Evolutionary conservation across 2,888 invertebrate species (phyloP).

Genomic region (Melinaea menophilus): DNA sequence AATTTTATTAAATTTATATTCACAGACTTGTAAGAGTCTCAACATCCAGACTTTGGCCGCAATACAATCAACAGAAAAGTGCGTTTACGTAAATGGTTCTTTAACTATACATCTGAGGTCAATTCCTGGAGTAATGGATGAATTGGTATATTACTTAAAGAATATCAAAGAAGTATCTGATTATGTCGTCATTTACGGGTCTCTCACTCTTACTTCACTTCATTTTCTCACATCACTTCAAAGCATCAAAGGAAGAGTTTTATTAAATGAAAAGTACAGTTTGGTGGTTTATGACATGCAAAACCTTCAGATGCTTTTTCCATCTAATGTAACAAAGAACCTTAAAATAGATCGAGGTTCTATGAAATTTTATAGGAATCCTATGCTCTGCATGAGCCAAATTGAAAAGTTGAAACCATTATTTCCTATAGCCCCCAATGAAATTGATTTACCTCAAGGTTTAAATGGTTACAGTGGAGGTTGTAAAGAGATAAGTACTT

Average conservation of each 20-base stretch:
- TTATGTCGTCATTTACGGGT: conserved; percentile 84
- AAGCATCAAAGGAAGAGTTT: conserved; percentile 80
- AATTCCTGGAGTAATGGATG: conserved; percentile 68
- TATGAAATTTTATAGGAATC: conserved; percentile 87
- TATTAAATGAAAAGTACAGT: conserved; percentile 75
- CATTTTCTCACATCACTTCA: conserved; percentile 85
- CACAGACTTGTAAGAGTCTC: conserved; percentile 77
- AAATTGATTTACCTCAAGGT: conserved; percentile 49
- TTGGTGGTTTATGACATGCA: conserved; percentile 86
- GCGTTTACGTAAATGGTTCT: conserved; percentile 87
- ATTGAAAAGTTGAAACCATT: conserved; percentile 68
- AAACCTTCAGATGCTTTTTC: conserved; percentile 84
- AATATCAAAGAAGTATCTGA: conserved; percentile 85
- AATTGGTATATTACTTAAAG: conserved; percentile 81
- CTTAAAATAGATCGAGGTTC: conserved; percentile 81
- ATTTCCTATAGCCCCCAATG: conserved; percentile 46
- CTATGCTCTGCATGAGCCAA: conserved; percentile 84
- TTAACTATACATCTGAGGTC: conserved; percentile 80
- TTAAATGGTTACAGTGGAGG: conserved; percentile 61
- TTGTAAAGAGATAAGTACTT: conserved; percentile 50
- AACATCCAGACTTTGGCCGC: conserved; percentile 80
- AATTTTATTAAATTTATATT: conserved; percentile 25
- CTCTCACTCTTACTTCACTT: conserved; percentile 82
- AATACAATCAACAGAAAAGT: conserved; percentile 83
- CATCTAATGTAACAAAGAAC: conserved; percentile 66